These are phyloP conservation scores for Caretta caretta DNA, from an alignment of 2,113 vertebrate genomes.

Conservation along the genomic window DNA sequence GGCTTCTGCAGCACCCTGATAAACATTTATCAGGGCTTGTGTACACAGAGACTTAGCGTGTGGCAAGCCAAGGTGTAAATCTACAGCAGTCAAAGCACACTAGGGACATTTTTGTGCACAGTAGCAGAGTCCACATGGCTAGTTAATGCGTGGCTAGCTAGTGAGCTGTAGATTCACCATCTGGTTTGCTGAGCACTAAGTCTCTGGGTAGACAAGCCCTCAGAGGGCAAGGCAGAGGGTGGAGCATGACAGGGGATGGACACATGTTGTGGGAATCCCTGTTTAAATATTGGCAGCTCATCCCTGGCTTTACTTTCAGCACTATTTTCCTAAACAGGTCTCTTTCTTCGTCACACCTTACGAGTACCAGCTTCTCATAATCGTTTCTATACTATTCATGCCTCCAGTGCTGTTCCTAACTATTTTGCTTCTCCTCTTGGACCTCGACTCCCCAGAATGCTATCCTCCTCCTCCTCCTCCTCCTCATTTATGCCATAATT, in stretches of 20 bases:
- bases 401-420: background rate
- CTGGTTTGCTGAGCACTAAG: background rate
- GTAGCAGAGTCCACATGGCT: background rate
- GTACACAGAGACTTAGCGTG: too few species aligned
- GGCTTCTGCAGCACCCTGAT: too few species aligned
- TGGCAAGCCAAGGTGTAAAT: background rate
- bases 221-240: background rate
- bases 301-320: background rate
- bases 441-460: background rate
- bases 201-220: background rate
- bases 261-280: background rate
- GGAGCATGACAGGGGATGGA: too few species aligned
- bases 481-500: background rate
- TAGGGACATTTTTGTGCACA: background rate
- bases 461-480: background rate
- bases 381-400: background rate
- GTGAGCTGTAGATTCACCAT: background rate
- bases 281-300: background rate
- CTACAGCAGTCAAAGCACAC: background rate
- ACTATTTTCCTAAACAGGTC: background rate
- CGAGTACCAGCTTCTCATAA: background rate
- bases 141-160: background rate
- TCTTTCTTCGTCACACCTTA: background rate
- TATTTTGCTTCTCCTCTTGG: background rate
- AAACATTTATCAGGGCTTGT: too few species aligned